Percentiles rank a stretch among this genome's conserved stretches.
Evolutionary conservation across 2,113 vertebrate genomes (phyloP).

Genomic region (Tympanuchus pallidicinctus): DNA sequence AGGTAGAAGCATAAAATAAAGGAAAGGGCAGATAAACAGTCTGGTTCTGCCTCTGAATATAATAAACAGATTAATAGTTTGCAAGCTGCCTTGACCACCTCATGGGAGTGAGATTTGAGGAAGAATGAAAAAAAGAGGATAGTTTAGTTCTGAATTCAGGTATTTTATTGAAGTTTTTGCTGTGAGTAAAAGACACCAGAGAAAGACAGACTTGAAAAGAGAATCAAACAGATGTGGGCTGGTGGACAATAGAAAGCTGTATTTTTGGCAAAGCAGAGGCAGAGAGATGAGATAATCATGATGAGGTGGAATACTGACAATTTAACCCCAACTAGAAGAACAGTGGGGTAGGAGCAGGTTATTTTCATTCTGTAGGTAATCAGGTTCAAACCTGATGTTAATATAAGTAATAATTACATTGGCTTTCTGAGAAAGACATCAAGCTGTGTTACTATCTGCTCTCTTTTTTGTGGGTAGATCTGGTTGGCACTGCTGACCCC

Average conservation of each 20-base stretch:
- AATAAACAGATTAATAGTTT: not conserved
- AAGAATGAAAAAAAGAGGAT: not conserved
- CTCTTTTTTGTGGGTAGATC: not conserved
- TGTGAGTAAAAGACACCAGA: not conserved
- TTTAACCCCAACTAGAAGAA: not conserved
- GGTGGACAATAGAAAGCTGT: not conserved
- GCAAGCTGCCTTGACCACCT: not conserved
- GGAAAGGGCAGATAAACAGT: not conserved
- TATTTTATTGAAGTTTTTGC: not conserved
- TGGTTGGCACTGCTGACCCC: not conserved
- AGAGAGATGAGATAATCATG: not conserved
- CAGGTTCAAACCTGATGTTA: not conserved
- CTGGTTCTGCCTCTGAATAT: not conserved
- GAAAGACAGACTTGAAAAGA: not conserved
- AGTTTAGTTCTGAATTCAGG: not conserved
- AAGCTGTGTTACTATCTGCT: not conserved
- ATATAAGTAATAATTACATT: not conserved
- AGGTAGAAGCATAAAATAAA: not conserved
- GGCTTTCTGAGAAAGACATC: not conserved
- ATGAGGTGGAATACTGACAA: not conserved
- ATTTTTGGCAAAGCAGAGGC: constrained; percentile 41
- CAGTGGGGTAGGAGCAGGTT: not conserved
- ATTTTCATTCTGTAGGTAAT: not conserved
- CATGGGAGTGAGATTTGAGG: not conserved
- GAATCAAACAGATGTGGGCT: not conserved